Evolutionary conservation across 1,140 invertebrate genomes (phyloP), one percentile per base, ranked within the genome.

Genomic region (Coptotermes formosanus): DNA sequence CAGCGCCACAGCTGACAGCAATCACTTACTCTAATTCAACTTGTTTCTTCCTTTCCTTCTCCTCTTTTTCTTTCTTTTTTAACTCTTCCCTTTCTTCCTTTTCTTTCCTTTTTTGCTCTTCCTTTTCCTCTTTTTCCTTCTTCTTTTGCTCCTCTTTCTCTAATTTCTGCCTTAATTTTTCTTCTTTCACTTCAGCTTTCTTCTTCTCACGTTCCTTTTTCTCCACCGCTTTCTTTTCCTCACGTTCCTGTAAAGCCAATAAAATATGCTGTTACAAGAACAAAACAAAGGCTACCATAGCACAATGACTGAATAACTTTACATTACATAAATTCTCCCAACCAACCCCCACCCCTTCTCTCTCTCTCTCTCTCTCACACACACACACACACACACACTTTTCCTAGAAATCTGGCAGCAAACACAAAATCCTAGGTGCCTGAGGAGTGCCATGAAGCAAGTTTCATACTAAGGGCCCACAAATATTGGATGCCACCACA

Each of bases 111-210:
- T 55, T 86, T 38, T 84, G 82, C n/a, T 86, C 86, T 64, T 86
- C 86, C 25, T 84, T 86, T 43, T 86, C 86, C 83, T 86, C 82
- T 32, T 84, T 86, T 64, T 86, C 86, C 43, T 86, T 86, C 44
- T 55, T 48, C 43, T 59, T 83, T 45, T 59, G 45, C 32, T 86
- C 86, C 30, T 84, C 55, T 84, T 86, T 86, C 44, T 86, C 82
- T 23, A 48, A 16, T 44, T 83, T 45, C n/a, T 84, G 12, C 44
- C 83, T 86, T 16, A 25, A 12, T 75, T 82, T 86, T 38, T 84
- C 45, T 64, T 86, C 86, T 82, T 82, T 82, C 30, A 45, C 82
- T 86, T 86, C 82, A 55, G 55, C 86, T 32, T 69, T 44, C 45
- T 64, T 45, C 52, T 86, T 86, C 16, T 52, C 21, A 32, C 23